Conservation (phyloP, 1,140 invertebrate genomes). For the Copidosoma floridanum region DNA sequence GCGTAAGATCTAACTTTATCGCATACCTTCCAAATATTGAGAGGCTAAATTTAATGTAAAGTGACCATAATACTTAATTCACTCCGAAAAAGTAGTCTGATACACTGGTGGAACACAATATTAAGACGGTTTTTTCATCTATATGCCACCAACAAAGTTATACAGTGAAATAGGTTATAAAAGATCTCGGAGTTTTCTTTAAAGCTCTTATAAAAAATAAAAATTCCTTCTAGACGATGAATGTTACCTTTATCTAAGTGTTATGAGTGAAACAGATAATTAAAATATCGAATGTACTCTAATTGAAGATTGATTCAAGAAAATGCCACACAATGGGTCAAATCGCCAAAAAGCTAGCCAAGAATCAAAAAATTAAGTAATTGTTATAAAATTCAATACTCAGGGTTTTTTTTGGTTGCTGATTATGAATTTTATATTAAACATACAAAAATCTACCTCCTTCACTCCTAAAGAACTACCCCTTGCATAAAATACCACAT, state of each 20-base stretch:
- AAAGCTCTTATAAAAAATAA: not conserved
- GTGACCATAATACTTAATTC: constrained; percentile 5
- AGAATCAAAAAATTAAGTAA: too few relatives aligned
- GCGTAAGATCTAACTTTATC: constrained; percentile 6
- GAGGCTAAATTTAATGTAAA: not conserved
- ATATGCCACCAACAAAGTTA: constrained; percentile 23
- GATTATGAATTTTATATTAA: too few relatives aligned
- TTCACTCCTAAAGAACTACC: too few relatives aligned
- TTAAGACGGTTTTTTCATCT: constrained; percentile 11
- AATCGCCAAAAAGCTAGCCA: too few relatives aligned
- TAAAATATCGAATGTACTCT: too few relatives aligned
- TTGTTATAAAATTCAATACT: too few relatives aligned
- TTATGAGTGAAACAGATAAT: too few relatives aligned
- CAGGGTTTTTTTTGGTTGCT: too few relatives aligned
- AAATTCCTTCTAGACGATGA: constrained; percentile 17
- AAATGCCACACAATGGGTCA: too few relatives aligned
- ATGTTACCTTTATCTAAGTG: not conserved
- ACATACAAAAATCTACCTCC: too few relatives aligned
- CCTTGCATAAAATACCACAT: too few relatives aligned
- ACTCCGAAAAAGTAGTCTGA: constrained; percentile 10
- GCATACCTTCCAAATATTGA: constrained; percentile 20
- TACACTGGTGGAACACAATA: not conserved
- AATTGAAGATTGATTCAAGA: too few relatives aligned
- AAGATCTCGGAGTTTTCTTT: constrained; percentile 18
- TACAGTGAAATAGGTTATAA: constrained; percentile 9